These are phyloP conservation scores for Eupeodes latifasciatus DNA, from an alignment of 2,888 invertebrate genomes.

Conservation along the genomic window DNA sequence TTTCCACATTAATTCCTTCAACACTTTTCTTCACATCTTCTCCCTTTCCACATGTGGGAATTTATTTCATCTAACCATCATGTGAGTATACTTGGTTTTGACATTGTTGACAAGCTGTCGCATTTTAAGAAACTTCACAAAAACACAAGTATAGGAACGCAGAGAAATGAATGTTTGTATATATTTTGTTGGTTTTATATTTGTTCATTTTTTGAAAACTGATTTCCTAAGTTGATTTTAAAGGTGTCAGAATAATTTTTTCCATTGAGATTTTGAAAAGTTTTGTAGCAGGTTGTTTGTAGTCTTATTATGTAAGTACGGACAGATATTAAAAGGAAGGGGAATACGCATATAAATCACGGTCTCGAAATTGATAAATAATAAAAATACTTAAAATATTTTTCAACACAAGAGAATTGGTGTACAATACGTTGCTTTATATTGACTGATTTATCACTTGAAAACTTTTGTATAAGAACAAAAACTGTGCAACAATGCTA, in stretches of 20 bases:
- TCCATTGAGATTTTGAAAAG: background rate
- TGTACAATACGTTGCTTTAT: too few species aligned
- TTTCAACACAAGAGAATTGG: too few species aligned
- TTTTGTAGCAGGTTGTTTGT: background rate
- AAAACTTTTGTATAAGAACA: too few species aligned
- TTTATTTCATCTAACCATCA: background rate
- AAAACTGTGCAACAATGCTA: too few species aligned
- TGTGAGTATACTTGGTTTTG: slow-evolving; percentile 14
- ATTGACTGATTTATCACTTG: too few species aligned
- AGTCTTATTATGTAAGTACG: background rate
- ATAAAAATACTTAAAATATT: background rate
- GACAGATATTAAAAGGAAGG: background rate
- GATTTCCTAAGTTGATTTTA: background rate
- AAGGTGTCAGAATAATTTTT: slow-evolving; percentile 1
- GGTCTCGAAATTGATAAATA: background rate
- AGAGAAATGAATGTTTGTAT: background rate
- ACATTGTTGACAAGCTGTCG: slow-evolving; percentile 14
- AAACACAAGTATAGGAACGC: background rate
- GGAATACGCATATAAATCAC: background rate
- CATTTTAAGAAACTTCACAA: background rate
- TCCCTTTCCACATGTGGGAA: background rate
- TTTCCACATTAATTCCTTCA: too few species aligned
- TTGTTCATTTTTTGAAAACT: background rate
- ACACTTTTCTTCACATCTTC: too few species aligned
- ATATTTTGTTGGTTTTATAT: background rate